Percentiles rank a stretch among this genome's conserved stretches.
phyloP scores from a whole-genome alignment of 2,888 invertebrate species.

The Osedax frankpressi region DNA sequence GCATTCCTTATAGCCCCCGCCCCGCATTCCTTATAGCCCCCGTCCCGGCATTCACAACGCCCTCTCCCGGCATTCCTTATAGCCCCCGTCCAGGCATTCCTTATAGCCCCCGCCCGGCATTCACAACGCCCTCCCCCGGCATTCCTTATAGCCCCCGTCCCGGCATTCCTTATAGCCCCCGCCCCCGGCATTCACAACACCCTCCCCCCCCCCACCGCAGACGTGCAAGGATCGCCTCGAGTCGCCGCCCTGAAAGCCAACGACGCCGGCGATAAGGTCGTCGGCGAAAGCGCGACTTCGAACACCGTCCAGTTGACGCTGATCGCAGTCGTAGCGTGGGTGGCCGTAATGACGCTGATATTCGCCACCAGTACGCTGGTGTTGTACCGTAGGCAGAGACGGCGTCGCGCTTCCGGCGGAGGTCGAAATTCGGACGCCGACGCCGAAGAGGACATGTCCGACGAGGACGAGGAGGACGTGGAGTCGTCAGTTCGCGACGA shows the following conservation, averaged over 20 bases:
- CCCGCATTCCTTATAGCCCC: background rate
- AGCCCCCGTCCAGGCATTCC: too few relatives aligned
- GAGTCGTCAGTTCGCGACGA: too few relatives aligned
- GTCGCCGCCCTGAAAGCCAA: background rate
- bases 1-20: too few relatives aligned
- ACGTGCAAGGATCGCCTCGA: background rate
- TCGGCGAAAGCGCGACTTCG: background rate
- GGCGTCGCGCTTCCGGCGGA: background rate
- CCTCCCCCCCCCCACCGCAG: background rate
- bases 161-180: background rate
- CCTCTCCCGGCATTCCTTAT: background rate
- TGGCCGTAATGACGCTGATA: constrained; percentile 8
- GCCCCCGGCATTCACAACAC: too few relatives aligned
- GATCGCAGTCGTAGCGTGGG: constrained; percentile 14
- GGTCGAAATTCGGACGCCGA: too few relatives aligned
- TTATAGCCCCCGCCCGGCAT: too few relatives aligned
- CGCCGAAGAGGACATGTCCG: background rate
- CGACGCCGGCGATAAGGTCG: background rate
- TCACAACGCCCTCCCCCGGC: background rate
- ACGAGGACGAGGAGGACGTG: background rate
- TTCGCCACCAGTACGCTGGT: constrained; percentile 11
- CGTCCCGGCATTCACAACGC: background rate
- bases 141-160: background rate
- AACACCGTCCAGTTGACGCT: constrained; percentile 2
- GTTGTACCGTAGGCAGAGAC: constrained; percentile 1